Percentiles rank a stretch among this genome's conserved stretches.
These are phyloP conservation scores for Uropsilus gracilis DNA, from an alignment of 2,113 vertebrate species.

Conservation along the genomic window DNA sequence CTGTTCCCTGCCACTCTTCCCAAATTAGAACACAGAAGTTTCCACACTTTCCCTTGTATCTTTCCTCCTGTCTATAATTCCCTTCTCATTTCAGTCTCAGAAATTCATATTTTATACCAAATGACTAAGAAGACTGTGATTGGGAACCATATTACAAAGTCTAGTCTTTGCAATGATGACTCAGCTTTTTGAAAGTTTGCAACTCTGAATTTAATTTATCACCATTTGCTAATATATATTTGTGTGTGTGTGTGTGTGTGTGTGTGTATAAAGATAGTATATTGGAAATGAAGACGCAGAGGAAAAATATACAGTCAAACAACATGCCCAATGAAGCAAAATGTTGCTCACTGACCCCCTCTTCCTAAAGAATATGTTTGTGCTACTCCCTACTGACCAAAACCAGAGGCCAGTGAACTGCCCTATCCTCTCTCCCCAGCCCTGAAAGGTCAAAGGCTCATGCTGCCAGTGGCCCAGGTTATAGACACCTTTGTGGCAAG, in stretches of 20 bases:
- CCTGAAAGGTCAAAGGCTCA: neutral
- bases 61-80: neutral
- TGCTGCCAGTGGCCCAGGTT: rapidly evolving
- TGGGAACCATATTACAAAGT: neutral
- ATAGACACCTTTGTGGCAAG: neutral
- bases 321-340: neutral
- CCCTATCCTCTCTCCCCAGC: neutral
- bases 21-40: neutral
- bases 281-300: neutral
- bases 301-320: neutral
- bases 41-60: neutral
- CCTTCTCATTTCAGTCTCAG: neutral
- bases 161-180: neutral
- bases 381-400: neutral
- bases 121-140: neutral
- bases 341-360: neutral
- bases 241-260: too few species aligned
- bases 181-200: neutral
- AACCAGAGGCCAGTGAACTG: neutral
- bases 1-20: neutral
- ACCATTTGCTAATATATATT: neutral
- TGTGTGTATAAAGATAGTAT: neutral
- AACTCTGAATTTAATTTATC: neutral
- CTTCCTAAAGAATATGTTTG: neutral
- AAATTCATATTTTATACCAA: neutral